Percentiles rank a stretch among this genome's conserved stretches.
phyloP scores from a whole-genome alignment of 2,797 vertebrate genomes.

The Cynopterus sphinx region DNA sequence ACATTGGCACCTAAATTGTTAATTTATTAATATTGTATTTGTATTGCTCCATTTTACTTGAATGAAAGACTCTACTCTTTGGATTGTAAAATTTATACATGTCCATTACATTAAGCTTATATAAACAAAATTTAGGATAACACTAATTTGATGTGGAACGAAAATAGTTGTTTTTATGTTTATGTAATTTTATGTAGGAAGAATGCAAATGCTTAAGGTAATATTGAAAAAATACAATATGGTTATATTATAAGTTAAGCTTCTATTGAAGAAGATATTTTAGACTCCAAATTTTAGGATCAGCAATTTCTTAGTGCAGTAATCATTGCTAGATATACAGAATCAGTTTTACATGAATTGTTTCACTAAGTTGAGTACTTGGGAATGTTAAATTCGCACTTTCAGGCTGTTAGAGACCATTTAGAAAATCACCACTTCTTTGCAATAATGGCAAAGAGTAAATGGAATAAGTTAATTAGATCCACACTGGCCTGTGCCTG shows the following conservation, averaged over 20 bases:
- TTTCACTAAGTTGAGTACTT: not conserved
- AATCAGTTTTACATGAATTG: not conserved
- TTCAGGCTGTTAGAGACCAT: conserved; percentile 22
- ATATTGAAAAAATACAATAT: not conserved
- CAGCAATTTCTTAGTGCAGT: not conserved
- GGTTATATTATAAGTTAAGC: not conserved
- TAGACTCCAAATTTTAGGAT: not conserved
- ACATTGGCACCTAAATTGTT: not conserved
- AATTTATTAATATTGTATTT: not conserved
- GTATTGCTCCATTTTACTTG: not conserved
- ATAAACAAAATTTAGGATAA: not conserved
- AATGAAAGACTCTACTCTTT: not conserved
- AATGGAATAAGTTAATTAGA: not conserved
- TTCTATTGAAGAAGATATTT: not conserved
- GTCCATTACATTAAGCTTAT: not conserved
- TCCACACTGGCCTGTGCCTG: not conserved
- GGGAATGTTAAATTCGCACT: not conserved
- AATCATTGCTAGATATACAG: not conserved
- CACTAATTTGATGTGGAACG: not conserved
- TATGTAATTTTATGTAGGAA: not conserved
- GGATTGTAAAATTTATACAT: not conserved
- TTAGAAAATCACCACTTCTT: conserved; percentile 32
- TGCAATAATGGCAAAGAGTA: not conserved
- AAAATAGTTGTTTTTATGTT: not conserved
- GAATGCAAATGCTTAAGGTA: not conserved